These are phyloP conservation scores for Python bivittatus DNA, from an alignment of 2,113 vertebrate genomes.

Conservation along the genomic window DNA sequence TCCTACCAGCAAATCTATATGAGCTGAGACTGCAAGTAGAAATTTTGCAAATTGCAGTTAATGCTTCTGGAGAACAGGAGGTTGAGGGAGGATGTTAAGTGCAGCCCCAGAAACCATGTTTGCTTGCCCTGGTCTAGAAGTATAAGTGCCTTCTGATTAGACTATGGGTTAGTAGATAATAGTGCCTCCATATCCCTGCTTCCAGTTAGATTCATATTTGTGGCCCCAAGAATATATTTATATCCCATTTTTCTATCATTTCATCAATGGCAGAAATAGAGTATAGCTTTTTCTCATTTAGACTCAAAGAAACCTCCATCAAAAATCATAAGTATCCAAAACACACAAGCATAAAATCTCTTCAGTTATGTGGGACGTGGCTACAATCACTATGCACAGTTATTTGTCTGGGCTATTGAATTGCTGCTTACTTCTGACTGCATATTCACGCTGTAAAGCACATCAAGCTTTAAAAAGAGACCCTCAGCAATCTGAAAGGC, in stretches of 20 bases:
- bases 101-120: not conserved
- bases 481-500: not conserved
- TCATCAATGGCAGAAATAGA: not conserved
- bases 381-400: not conserved
- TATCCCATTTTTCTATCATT: not conserved
- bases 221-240: not conserved
- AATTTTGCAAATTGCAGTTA: not conserved
- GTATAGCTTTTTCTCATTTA: not conserved
- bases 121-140: not conserved
- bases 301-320: not conserved
- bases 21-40: not conserved
- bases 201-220: not conserved
- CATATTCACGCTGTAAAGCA: not conserved
- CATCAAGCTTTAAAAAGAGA: not conserved
- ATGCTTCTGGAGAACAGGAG: not conserved
- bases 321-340: not conserved
- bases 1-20: not conserved
- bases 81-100: not conserved
- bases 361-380: not conserved
- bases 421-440: not conserved
- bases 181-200: not conserved
- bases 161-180: not conserved
- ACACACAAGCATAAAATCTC: not conserved
- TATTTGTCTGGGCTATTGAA: not conserved
- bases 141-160: not conserved